Base-by-base conservation (phyloP, 2,888 invertebrate species). In the Drosophila incognita region DNA sequence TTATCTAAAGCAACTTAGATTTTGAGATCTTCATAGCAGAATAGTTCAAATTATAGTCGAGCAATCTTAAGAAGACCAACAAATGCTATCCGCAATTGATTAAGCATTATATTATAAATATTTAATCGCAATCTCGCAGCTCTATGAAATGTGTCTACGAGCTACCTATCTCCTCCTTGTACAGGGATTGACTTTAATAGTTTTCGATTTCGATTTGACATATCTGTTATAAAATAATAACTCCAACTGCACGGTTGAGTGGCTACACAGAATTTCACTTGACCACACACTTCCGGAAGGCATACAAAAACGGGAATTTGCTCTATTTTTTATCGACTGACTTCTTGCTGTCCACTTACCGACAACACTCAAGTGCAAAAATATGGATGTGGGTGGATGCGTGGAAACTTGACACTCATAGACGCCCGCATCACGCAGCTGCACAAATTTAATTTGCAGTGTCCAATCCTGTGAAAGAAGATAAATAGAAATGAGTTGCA, bases 381-480 rank as follows among this genome's bases (percentile, higher is more conserved):
- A 97, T 94, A 98, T 97, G 93, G 97, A 97, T 77, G 96, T 96
- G 85, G 97, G 97, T 76, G 98, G 98, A 94, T 98, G 97, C 54
- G 97, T 97, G 36, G 97, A 97, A 67, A 98, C 97, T 94, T 98
- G 97, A 93, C 97, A 98, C 93, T 98, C 97, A 93, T 97, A 98
- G 84, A 96, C 93, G 60, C 98, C 98, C 40, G 96, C 97, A 92
- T 98, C 98, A 83, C 97, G 95, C 87, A 95, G 95, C 93, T 97
- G 97, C 63, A 97, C 97, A 93, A 96, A 97, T 93, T 96, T 96
- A 91, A 98, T 97, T 94, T 98, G 97, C 74, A 98, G 94, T 74
- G 97, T 97, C 98, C 98, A 98, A 93, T 98, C 98, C 96, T 97
- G 94, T 31, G 67, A 66, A 21, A 24, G 48, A 54, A 51, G 35